Evolutionary conservation across 2,888 invertebrate species (phyloP).

Genomic region (Diloba caeruleocephala): DNA sequence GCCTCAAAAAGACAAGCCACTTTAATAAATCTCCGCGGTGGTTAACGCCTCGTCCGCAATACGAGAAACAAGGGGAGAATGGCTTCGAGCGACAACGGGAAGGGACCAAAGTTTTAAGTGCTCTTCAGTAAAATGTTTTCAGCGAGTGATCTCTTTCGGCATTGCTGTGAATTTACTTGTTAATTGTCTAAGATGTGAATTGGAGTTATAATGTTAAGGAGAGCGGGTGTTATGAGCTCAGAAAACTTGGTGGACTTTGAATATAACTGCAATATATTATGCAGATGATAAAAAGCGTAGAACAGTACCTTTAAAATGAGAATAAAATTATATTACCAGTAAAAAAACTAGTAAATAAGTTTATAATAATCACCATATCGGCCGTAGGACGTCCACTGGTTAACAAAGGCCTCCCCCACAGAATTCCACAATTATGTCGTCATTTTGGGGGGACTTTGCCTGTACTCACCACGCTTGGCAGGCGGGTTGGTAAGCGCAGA

Average conservation of each 20-base stretch:
- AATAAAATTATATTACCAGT: constrained; percentile 42
- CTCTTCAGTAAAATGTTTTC: constrained; percentile 77
- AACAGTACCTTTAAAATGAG: constrained; percentile 37
- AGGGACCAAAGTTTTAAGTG: constrained; percentile 78
- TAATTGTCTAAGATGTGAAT: constrained; percentile 67
- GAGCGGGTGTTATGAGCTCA: constrained; percentile 48
- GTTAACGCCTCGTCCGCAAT: constrained; percentile 81
- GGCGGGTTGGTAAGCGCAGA: too few relatives aligned
- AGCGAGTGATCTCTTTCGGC: constrained; percentile 74
- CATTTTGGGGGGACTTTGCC: too few relatives aligned
- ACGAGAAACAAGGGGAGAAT: constrained; percentile 73
- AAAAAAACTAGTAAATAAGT: too few relatives aligned
- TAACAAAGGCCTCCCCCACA: too few relatives aligned
- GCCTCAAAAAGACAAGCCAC: constrained; percentile 78
- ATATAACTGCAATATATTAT: constrained; percentile 54
- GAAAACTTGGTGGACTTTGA: constrained; percentile 47
- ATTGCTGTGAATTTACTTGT: constrained; percentile 71
- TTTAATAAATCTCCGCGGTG: constrained; percentile 80
- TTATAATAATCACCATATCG: too few relatives aligned
- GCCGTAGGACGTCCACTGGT: too few relatives aligned
- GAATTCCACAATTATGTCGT: too few relatives aligned
- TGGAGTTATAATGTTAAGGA: constrained; percentile 52
- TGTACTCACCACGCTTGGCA: too few relatives aligned
- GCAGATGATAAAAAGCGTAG: constrained; percentile 30
- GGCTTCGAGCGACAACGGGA: constrained; percentile 71